Percentiles rank a stretch among this genome's conserved stretches.
phyloP scores from a whole-genome alignment of 1,140 invertebrate species.

The Muscidifurax raptorellus region DNA sequence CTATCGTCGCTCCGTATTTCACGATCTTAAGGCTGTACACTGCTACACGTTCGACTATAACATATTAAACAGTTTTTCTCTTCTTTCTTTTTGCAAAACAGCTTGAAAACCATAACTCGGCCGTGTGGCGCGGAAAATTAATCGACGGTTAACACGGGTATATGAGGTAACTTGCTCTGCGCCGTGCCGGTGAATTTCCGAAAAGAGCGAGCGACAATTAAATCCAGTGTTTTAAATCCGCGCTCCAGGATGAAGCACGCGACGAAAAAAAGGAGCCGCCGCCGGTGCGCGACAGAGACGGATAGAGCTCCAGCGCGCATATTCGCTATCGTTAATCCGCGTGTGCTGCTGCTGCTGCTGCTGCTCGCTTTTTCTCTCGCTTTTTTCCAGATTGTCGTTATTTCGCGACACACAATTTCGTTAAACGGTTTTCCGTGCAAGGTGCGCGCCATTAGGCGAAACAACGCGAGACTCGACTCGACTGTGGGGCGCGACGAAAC shows the following conservation, averaged over 20 bases:
- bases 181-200: neutral
- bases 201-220: constrained; percentile 26
- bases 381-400: constrained; percentile 20
- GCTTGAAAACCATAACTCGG: neutral
- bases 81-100: neutral
- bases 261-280: constrained; percentile 3
- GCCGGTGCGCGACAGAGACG: neutral
- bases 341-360: neutral
- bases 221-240: constrained; percentile 22
- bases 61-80: neutral
- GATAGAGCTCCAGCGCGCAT: neutral
- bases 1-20: constrained; percentile 28
- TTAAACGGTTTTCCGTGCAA: constrained; percentile 44
- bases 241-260: neutral
- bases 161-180: neutral
- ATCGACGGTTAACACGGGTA: neutral
- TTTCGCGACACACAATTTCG: constrained; percentile 23
- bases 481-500: neutral
- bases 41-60: neutral
- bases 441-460: constrained; percentile 41
- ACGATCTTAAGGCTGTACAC: neutral
- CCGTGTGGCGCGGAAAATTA: neutral
- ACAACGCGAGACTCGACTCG: neutral
- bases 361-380: constrained; percentile 15
- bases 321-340: constrained; percentile 23